Evolutionary conservation across 2,888 invertebrate species (phyloP).

Genomic region (Drosophila mimica): DNA sequence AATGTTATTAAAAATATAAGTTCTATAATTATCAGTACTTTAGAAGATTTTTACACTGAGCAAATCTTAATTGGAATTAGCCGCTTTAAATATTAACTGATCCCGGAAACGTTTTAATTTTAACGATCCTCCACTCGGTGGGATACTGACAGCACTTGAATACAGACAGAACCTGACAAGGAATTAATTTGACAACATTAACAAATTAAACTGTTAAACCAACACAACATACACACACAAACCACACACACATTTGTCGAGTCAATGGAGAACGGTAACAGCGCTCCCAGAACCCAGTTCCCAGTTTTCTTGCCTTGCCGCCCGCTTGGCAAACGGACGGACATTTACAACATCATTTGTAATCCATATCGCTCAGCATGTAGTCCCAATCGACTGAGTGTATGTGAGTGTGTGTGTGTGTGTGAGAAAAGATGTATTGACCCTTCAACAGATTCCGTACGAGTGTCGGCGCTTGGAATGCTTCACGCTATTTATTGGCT

Average conservation of each 20-base stretch:
- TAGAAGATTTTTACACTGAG: not conserved
- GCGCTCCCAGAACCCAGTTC: constrained; percentile 21
- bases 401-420: constrained; percentile 32
- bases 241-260: constrained; percentile 31
- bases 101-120: not conserved
- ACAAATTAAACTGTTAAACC: constrained; percentile 83
- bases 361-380: constrained; percentile 80
- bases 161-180: constrained; percentile 60
- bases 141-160: constrained; percentile 45
- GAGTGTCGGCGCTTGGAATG: constrained; percentile 64
- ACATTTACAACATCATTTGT: constrained; percentile 83
- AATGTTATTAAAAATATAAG: not conserved
- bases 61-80: not conserved
- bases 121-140: constrained; percentile 32
- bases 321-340: constrained; percentile 46
- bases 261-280: constrained; percentile 48
- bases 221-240: constrained; percentile 40
- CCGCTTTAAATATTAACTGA: not conserved
- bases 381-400: constrained; percentile 60
- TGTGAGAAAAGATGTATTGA: constrained; percentile 78
- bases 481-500: constrained; percentile 81
- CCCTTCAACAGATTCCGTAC: constrained; percentile 71
- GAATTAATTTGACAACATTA: constrained; percentile 84
- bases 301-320: constrained; percentile 29
- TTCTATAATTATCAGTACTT: not conserved